phyloP scores from a whole-genome alignment of 2,113 vertebrate species.

The Tichodroma muraria region DNA sequence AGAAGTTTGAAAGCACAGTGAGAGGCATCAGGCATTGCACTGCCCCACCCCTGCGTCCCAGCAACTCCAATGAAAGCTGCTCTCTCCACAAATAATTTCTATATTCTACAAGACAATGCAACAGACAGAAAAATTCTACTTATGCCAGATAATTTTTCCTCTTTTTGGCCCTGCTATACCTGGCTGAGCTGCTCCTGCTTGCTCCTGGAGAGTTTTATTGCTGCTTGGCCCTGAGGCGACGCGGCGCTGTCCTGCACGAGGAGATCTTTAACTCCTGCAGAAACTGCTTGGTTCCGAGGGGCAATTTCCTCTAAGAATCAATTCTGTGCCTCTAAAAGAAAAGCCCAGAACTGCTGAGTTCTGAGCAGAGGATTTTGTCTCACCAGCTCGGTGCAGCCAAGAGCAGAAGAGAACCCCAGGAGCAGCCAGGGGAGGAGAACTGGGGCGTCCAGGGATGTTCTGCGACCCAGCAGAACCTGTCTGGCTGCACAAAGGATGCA shows the following conservation, averaged over 20 bases:
- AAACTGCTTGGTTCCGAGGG: not conserved
- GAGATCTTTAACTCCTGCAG: not conserved
- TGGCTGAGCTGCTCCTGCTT: not conserved
- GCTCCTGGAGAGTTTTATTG: not conserved
- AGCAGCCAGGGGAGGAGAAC: not conserved
- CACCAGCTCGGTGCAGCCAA: not conserved
- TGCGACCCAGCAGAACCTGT: slow-evolving; percentile 14
- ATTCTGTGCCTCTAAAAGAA: not conserved
- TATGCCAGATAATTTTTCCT: not conserved
- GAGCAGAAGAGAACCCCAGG: not conserved
- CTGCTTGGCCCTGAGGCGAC: not conserved
- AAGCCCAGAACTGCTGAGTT: not conserved
- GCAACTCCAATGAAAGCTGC: not conserved
- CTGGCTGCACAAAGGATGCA: not conserved
- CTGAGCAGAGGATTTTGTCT: not conserved
- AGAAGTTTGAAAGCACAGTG: not conserved
- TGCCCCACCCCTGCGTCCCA: not conserved
- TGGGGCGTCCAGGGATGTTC: slow-evolving; percentile 52
- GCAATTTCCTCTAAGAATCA: not conserved
- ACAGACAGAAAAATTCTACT: not conserved
- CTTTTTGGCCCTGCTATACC: not conserved
- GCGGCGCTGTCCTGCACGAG: not conserved
- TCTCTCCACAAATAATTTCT: not conserved
- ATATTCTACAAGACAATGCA: not conserved
- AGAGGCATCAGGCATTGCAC: not conserved